A percentile compares a stretch with the other conserved stretches of the same genome.
Evolutionary conservation across 2,113 vertebrate genomes (phyloP).

Genomic region (Emydura subglobosa): DNA sequence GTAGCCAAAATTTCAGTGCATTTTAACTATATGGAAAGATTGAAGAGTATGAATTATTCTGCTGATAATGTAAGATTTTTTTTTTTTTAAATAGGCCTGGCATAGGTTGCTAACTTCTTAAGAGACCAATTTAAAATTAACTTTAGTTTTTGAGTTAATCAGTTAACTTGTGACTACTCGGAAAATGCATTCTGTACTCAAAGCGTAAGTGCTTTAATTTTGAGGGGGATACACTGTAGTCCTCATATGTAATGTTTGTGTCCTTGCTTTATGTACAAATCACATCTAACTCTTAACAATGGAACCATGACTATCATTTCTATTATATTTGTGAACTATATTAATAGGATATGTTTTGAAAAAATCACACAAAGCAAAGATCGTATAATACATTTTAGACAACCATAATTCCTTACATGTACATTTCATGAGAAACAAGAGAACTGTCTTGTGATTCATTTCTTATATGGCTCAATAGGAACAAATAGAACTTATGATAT

Average conservation of each 20-base stretch:
- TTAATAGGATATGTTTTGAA: not conserved
- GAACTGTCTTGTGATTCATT: not conserved
- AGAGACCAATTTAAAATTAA: not conserved
- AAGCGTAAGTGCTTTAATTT: not conserved
- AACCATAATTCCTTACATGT: not conserved
- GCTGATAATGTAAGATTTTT: not conserved
- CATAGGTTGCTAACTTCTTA: not conserved
- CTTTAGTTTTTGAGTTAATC: rapidly evolving
- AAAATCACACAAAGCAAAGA: not conserved
- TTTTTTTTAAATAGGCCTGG: not conserved
- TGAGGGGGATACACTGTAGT: not conserved
- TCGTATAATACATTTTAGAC: not conserved
- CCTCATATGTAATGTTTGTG: not conserved
- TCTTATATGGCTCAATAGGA: not conserved
- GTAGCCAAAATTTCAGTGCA: rapidly evolving
- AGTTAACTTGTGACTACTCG: not conserved
- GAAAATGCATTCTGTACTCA: not conserved
- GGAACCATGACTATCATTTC: not conserved
- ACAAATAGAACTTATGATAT: not conserved
- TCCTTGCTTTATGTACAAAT: rapidly evolving
- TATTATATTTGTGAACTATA: not conserved
- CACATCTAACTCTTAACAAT: not conserved
- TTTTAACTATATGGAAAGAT: not conserved
- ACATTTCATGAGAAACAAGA: not conserved
- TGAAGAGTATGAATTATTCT: rapidly evolving